These are phyloP conservation scores for Melanostoma scalare DNA, from an alignment of 2,888 invertebrate genomes.

Conservation along the genomic window DNA sequence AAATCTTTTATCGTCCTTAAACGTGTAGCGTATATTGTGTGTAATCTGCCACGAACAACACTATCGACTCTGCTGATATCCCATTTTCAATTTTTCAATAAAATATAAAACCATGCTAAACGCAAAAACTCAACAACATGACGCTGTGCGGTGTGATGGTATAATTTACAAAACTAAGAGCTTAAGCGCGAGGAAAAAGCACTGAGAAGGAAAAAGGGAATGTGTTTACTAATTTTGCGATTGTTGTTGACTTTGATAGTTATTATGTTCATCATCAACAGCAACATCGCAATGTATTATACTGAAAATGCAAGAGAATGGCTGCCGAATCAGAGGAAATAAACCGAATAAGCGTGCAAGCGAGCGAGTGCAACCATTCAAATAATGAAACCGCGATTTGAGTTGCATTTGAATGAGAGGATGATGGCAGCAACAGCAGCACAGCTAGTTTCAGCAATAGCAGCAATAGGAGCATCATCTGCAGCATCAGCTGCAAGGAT, in stretches of 20 bases:
- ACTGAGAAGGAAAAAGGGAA: constrained; percentile 5
- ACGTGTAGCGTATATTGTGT: constrained; percentile 45
- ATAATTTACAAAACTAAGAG: background rate
- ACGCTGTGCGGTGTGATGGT: background rate
- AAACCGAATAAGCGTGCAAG: constrained; percentile 42
- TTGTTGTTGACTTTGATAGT: constrained; percentile 71
- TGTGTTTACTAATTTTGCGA: constrained; percentile 68
- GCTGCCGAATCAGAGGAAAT: constrained; percentile 35
- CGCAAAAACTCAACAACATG: constrained; percentile 11
- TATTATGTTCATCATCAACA: constrained; percentile 63
- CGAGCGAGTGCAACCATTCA: constrained; percentile 58
- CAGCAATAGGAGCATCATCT: background rate
- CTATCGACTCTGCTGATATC: constrained; percentile 40
- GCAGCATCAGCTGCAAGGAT: constrained; percentile 31
- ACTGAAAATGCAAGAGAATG: constrained; percentile 24
- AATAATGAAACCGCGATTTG: constrained; percentile 69
- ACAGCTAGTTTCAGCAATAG: background rate
- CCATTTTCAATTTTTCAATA: constrained; percentile 62
- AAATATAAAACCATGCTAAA: constrained; percentile 15
- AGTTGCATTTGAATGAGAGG: constrained; percentile 62
- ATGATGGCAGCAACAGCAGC: constrained; percentile 13
- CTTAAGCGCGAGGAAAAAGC: background rate
- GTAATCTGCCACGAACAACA: constrained; percentile 50
- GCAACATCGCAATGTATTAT: constrained; percentile 3
- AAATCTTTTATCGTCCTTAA: constrained; percentile 34